phyloP scores from a whole-genome alignment of 2,797 vertebrate species.

The Cossypha caffra region DNA sequence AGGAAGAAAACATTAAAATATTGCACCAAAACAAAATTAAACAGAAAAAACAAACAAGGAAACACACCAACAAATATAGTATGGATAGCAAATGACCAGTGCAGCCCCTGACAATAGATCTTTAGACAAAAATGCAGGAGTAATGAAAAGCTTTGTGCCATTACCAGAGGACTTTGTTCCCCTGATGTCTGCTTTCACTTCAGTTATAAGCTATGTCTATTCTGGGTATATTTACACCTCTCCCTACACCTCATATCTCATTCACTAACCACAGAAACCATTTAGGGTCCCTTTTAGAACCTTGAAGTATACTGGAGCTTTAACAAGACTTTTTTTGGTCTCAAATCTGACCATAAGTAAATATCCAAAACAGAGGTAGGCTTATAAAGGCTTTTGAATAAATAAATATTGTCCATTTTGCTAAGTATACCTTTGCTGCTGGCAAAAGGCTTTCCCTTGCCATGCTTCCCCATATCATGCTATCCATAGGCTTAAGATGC shows the following conservation, averaged over 20 bases:
- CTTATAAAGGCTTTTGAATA: constrained; percentile 63
- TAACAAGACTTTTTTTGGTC: constrained; percentile 47
- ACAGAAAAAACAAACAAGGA: constrained; percentile 45
- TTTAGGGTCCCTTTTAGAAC: constrained; percentile 27
- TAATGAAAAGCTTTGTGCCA: constrained; percentile 45
- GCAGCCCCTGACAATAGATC: background rate
- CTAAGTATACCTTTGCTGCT: constrained; percentile 5
- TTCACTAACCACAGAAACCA: constrained; percentile 20
- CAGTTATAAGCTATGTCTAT: constrained; percentile 46
- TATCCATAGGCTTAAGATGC: constrained; percentile 54
- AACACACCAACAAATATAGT: constrained; percentile 12
- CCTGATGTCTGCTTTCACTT: constrained; percentile 23
- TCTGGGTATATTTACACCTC: constrained; percentile 40
- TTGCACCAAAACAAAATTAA: constrained; percentile 74
- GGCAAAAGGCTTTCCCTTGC: constrained; percentile 34
- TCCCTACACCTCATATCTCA: background rate
- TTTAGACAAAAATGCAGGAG: constrained; percentile 33
- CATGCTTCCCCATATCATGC: constrained; percentile 46
- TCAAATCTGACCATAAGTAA: constrained; percentile 6
- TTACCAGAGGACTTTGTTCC: constrained; percentile 23
- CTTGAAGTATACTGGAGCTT: constrained; percentile 17
- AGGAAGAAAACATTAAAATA: constrained; percentile 73
- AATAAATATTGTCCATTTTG: constrained; percentile 60
- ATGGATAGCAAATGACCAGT: constrained; percentile 25
- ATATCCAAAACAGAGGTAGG: constrained; percentile 72